Base-by-base conservation (phyloP, 2,888 invertebrate species). In the Matsumyia berberina region DNA sequence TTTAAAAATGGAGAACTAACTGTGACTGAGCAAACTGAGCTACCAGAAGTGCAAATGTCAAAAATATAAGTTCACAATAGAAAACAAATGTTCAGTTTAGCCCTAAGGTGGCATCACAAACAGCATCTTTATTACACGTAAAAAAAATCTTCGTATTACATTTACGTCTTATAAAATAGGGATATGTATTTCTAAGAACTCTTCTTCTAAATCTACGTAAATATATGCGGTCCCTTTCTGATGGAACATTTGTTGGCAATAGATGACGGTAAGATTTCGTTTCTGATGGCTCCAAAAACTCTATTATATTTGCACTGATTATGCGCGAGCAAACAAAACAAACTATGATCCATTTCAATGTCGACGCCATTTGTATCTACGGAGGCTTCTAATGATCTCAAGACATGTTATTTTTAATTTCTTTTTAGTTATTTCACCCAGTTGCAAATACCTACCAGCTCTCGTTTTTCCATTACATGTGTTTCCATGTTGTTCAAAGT, bases 1-100 rank as follows among this genome's bases (percentile, higher is more conserved):
- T n/a, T n/a, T n/a, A n/a, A n/a, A 72, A 78, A 82, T 42, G 44
- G 24, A 9, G 39, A 69, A 69, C 46, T 3, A 24, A 24, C 24
- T 1, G 4, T 35, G 60, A 80, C 49, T 81, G 76, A 44, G 77
- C 70, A 60, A 31, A 60, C 7, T 70, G 76, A 46, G 58, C 60
- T 42, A 60, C n/a, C n/a, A 35, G 33, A 9, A 44, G 7, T 8
- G 15, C 7, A 31, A 46, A 39, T 35, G 66, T 64, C 57, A 66
- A 31, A 67, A 3, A 19, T 39, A 15, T n/a, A 24, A 9, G 29
- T 60, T 69, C 77, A 77, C 77, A 77, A 77, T 69, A 24, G 51
- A 8, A 19, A 29, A 11, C 12, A 42, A 24, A 17, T 17, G 5
- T 1, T 1, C 19, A 11, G 24, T 19, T 17, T 19, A 7, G 15